Evolutionary conservation across 1,140 invertebrate genomes (phyloP), one percentile per base, ranked within the genome.

Genomic region (Mamestra configurata): DNA sequence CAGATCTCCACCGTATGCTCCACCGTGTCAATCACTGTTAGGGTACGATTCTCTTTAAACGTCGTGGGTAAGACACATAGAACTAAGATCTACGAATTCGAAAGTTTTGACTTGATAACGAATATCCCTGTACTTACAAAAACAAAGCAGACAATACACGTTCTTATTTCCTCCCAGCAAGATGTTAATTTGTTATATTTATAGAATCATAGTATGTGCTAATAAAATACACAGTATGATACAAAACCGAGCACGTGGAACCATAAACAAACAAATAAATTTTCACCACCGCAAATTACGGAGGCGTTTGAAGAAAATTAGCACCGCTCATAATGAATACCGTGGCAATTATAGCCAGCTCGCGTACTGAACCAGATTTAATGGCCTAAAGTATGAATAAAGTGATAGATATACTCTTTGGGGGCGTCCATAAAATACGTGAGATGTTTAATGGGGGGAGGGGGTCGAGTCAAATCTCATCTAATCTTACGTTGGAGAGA

Each of bases 401-500:
- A 5, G 5, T 31, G 1, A 31, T 31, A 31, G 27, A 31, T 1
- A 31, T 3, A 31, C 27, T 3, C 1, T 31, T 31, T 31, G n/a
- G n/a, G n/a, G n/a, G n/a, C n/a, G n/a, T n/a, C n/a, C n/a, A n/a
- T n/a, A n/a, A n/a, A n/a, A n/a, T n/a, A n/a, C n/a, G n/a, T n/a
- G n/a, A n/a, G n/a, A n/a, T n/a, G n/a, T n/a, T n/a, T n/a, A n/a
- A n/a, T n/a, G n/a, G 57, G 61, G 59, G 59, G 59, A 18, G 40
- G 43, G 68, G 68, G 68, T 51, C 20, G 68, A 71, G 8, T 71
- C 68, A 71, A 71, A 71, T 71, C 68, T 71, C 68, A 71, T 71
- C 68, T 71, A 71, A 71, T 71, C 68, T 71, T 71, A 71, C 68
- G 68, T 71, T 71, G 68, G 68, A 71, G 68, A 71, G 68, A 71